Percentiles rank a stretch among this genome's conserved stretches.
These are phyloP conservation scores for Tetragonula clypearis DNA, from an alignment of 1,140 invertebrate species.

Conservation along the genomic window DNA sequence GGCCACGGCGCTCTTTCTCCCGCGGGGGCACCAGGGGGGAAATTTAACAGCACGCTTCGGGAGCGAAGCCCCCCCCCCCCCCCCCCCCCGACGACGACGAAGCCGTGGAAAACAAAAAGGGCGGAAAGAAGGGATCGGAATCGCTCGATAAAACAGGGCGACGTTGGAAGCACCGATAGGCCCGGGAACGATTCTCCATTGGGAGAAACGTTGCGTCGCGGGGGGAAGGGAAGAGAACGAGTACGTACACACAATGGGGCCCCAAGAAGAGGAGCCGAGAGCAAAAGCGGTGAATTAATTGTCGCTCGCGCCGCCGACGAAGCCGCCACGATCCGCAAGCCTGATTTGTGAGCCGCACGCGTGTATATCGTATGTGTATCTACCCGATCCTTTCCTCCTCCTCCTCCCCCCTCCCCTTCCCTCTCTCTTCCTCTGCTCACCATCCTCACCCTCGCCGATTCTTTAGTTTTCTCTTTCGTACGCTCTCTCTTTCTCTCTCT, in stretches of 20 bases:
- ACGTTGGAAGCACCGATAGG: conserved; percentile 60
- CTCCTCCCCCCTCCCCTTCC: neutral
- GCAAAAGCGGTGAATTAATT: conserved; percentile 80
- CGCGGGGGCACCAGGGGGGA: too few relatives aligned
- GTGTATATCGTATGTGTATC: conserved; percentile 70
- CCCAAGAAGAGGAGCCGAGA: conserved; percentile 58
- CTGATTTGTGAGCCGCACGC: conserved; percentile 78
- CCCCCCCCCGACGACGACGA: too few relatives aligned
- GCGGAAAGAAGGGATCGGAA: conserved; percentile 57
- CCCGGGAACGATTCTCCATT: conserved; percentile 28
- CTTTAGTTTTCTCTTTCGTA: conserved; percentile 15
- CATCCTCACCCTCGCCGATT: neutral
- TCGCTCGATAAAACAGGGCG: conserved; percentile 69
- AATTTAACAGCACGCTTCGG: too few relatives aligned
- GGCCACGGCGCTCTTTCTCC: too few relatives aligned
- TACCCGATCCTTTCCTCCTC: conserved; percentile 25
- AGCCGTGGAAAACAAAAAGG: conserved; percentile 46
- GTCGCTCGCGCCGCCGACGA: conserved; percentile 77
- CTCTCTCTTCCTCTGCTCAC: neutral
- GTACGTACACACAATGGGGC: conserved; percentile 72
- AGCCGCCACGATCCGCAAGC: conserved; percentile 72
- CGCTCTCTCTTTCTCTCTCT: neutral
- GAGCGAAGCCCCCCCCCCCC: too few relatives aligned
- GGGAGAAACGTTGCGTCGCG: conserved; percentile 27
- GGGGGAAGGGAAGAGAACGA: conserved; percentile 11